Base-by-base conservation (phyloP, 2,113 vertebrate species). In the Festucalex cinctus region DNA sequence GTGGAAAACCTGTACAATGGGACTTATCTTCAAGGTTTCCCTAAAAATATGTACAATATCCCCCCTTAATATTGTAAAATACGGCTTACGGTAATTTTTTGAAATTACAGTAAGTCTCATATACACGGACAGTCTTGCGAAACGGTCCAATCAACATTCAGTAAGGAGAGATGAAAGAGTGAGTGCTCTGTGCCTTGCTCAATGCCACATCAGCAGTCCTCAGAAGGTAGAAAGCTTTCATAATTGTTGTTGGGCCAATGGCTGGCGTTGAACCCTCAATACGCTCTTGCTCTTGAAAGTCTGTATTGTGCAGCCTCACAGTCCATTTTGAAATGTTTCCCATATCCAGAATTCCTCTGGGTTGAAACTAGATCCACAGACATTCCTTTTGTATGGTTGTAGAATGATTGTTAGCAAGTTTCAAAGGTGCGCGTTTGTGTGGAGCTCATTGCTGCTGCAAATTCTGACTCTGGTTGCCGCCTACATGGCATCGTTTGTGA, bases 401-500 rank as follows among this genome's bases (percentile, higher is more conserved):
- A 63, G 28, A 26, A 19, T 28, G 22, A 26, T 22, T 28, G 22
- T 53, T 66, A 48, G 26, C 17, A 35, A 12, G 60, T 48, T 63
- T 35, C 9, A 53, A 22, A 75, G 37, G 20, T 24, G 36, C 41
- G n/a, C 36, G 44, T 37, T 61, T 67, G 36, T 24, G 66, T 28
- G 1, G 6, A 69, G 54, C 28, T 49, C 53, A 70, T 72, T 78
- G 71, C 74, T 77, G 74, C 66, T 75, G 69, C 59, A 63, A 71
- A 57, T 57, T 1, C 35, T 37, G 62, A 35, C 36, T 59, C 17
- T 71, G 36, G 69, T 63, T 63, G 49, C 56, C 83, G 75, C 65
- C 72, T 80, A 62, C 13, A 39, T 49, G 66, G 19, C 16, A 32
- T 69, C 54, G 48, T 63, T 63, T 68, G 72, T 77, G n/a, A n/a